A percentile compares a stretch with the other conserved stretches of the same genome.
These are phyloP conservation scores for Pterocles burchelli DNA, from an alignment of 2,113 vertebrate species.

Conservation along the genomic window DNA sequence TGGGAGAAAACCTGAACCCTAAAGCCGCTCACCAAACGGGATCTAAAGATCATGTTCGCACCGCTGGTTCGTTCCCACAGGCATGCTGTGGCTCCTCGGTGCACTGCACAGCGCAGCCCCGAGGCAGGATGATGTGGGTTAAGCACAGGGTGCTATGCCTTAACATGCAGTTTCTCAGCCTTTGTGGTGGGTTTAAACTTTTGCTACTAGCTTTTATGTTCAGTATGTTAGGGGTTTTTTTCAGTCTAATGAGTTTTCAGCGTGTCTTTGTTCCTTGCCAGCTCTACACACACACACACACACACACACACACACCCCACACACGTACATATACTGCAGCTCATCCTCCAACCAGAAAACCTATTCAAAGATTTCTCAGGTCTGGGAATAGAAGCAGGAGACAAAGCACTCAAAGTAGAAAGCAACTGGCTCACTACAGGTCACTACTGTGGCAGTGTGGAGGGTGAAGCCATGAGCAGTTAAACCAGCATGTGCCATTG, in stretches of 20 bases:
- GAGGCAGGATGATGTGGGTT: background rate
- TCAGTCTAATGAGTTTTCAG: background rate
- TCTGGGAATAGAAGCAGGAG: background rate
- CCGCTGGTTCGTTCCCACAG: background rate
- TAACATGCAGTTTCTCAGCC: constrained; percentile 11
- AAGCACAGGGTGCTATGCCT: background rate
- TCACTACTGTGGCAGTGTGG: background rate
- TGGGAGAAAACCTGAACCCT: background rate
- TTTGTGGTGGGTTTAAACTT: constrained; percentile 19
- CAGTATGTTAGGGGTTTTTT: background rate
- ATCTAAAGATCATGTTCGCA: background rate
- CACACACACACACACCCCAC: background rate
- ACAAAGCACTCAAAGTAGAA: background rate
- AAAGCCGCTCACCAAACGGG: accelerated
- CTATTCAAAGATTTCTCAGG: background rate
- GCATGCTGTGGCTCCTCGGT: accelerated
- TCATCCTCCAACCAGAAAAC: background rate
- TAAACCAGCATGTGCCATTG: background rate
- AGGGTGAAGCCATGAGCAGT: background rate
- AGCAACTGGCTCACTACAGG: background rate
- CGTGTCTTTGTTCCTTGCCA: background rate
- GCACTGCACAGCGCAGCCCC: background rate
- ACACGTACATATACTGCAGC: background rate
- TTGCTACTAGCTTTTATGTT: background rate
- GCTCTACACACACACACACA: background rate